Base-by-base conservation (phyloP, 1,140 invertebrate species). In the Formica selysi region DNA sequence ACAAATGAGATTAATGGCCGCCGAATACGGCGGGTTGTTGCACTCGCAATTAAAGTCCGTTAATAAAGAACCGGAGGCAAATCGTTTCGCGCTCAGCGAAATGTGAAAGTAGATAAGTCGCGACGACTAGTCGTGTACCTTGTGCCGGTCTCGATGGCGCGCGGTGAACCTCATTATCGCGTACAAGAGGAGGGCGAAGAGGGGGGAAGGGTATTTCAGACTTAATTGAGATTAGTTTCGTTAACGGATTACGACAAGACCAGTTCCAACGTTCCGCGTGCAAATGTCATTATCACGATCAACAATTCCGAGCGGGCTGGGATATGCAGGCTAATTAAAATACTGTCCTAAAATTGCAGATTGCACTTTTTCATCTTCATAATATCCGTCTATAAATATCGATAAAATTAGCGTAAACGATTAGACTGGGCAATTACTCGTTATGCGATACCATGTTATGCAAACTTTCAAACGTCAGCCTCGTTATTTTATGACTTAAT, bases 31-130 rank as follows among this genome's bases (percentile, higher is more conserved):
- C 62, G 86, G 87, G 80, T 90, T 92, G 84, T 92, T 90, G 91
- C 88, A 91, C 90, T 88, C 86, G 90, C 91, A 93, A 93, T 93
- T 93, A 93, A 92, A 93, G 87, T 86, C 89, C 88, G 89, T 90
- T 91, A 91, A 92, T 93, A 92, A 92, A 93, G 80, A 83, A 90
- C 87, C 74, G 85, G 68, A 87, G 91, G 91, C 90, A 91, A 93
- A 93, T 93, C 91, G 91, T 92, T 93, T 93, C 91, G 88, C 76
- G 89, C 88, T 87, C 87, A 16, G 57, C 65, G 91, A 91, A 93
- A 93, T 93, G 92, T 93, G 92, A 93, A 93, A 93, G 92, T 91
- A 90, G 92, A 93, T 93, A 90, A 93, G 86, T 80, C 80, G 48
- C 26, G 54, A n/a, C n/a, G 64, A 29, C 73, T 68, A 32, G 54